These are phyloP conservation scores for Ophioninae sp. DNA, from an alignment of 2,888 invertebrate species.

Conservation along the genomic window DNA sequence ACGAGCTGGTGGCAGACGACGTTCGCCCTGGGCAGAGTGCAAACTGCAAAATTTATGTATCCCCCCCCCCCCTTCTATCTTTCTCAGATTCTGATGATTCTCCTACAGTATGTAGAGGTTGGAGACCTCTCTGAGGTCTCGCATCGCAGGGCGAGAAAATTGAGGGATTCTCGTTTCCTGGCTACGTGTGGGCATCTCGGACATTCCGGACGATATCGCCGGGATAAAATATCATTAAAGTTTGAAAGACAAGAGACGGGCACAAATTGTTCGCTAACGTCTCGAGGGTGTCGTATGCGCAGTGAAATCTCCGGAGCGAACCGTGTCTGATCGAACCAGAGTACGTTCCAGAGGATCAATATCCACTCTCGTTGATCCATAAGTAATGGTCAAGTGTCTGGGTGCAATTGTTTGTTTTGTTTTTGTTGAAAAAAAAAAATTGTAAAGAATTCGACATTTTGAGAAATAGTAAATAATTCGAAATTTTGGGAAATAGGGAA, in stretches of 20 bases:
- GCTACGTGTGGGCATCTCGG: conserved; percentile 5
- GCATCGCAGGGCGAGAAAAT: conserved; percentile 37
- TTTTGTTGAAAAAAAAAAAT: no score
- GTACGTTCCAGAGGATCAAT: no score
- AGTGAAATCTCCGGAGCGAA: conserved; percentile 16
- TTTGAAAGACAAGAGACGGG: conserved; percentile 58
- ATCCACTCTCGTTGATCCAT: background rate
- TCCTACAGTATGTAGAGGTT: conserved; percentile 3
- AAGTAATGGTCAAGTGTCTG: background rate
- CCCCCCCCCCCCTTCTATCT: no score
- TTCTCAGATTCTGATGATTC: background rate
- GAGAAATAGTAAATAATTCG: no score
- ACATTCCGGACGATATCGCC: conserved; percentile 50
- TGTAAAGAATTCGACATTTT: no score
- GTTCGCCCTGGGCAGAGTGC: conserved; percentile 37
- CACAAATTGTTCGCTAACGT: conserved; percentile 9
- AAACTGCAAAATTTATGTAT: conserved; percentile 52
- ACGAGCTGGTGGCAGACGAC: background rate
- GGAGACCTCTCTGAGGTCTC: conserved; percentile 20
- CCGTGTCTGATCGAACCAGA: background rate
- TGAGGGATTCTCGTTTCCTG: conserved; percentile 29
- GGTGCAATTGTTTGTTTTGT: no score
- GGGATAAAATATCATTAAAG: conserved; percentile 66
- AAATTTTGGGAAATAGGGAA: no score
- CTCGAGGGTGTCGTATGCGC: conserved; percentile 59